Conservation (phyloP, 2,113 vertebrate genomes). For the Mola mola region DNA sequence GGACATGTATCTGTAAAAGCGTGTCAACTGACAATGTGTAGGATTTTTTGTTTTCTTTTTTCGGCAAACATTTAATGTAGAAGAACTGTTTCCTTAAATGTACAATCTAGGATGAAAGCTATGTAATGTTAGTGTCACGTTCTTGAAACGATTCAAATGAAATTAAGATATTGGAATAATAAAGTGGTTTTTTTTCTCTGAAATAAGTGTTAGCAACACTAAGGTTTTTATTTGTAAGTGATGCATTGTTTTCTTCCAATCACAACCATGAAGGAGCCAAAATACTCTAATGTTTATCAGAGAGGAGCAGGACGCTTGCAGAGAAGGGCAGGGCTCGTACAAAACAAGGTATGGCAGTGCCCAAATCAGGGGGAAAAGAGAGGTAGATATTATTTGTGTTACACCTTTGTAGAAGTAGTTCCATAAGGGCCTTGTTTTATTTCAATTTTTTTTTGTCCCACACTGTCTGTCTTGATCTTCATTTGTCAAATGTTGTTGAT, state of each 20-base stretch:
- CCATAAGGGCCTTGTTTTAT: slow-evolving; percentile 76
- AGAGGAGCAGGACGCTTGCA: slow-evolving; percentile 84
- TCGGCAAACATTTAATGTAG: slow-evolving; percentile 8
- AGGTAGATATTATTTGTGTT: slow-evolving; percentile 70
- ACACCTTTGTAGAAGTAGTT: slow-evolving; percentile 73
- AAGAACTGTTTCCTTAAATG: slow-evolving; percentile 1
- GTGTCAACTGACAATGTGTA: slow-evolving; percentile 25
- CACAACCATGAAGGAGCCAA: slow-evolving; percentile 83
- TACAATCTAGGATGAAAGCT: slow-evolving; percentile 1
- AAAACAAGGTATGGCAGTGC: slow-evolving; percentile 81
- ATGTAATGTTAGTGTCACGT: background rate
- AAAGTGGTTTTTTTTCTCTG: slow-evolving; percentile 45
- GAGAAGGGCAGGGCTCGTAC: slow-evolving; percentile 86
- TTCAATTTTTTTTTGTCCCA: slow-evolving; percentile 21
- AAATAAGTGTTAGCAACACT: slow-evolving; percentile 36
- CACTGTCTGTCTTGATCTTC: slow-evolving; percentile 50
- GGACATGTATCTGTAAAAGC: slow-evolving; percentile 21
- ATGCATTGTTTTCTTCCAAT: slow-evolving; percentile 82
- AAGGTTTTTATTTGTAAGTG: slow-evolving; percentile 65
- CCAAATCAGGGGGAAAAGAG: slow-evolving; percentile 43
- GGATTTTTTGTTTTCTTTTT: slow-evolving; percentile 5
- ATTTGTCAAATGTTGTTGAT: slow-evolving; percentile 61
- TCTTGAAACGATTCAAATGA: background rate
- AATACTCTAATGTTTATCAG: slow-evolving; percentile 88
- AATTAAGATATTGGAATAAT: background rate